phyloP scores from a whole-genome alignment of 2,888 invertebrate genomes.

The Aleiodes testaceus region DNA sequence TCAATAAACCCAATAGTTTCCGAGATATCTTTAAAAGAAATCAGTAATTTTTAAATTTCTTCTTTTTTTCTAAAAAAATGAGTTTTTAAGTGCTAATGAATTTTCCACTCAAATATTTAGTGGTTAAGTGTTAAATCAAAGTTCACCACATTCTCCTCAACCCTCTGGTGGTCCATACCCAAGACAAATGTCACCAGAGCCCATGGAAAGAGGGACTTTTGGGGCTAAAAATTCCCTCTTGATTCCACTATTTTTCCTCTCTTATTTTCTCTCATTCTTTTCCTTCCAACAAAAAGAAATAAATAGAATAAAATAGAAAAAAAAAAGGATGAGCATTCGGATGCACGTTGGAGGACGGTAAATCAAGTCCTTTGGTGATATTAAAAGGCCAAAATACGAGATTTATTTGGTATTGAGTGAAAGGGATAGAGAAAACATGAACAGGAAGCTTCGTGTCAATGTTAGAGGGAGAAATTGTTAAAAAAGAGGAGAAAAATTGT shows the following conservation, averaged over 20 bases:
- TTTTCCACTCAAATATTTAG: slow-evolving; percentile 56
- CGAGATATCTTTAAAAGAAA: no score
- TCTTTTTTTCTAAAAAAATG: no score
- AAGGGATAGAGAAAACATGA: slow-evolving; percentile 13
- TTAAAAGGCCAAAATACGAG: slow-evolving; percentile 72
- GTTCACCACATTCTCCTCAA: slow-evolving; percentile 39
- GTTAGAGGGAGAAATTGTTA: slow-evolving; percentile 6
- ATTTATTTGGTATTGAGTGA: slow-evolving; percentile 61
- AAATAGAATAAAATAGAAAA: neutral
- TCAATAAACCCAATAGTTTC: no score
- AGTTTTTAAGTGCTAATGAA: neutral
- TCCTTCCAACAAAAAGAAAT: slow-evolving; percentile 3
- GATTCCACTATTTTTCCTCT: slow-evolving; percentile 48
- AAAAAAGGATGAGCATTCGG: slow-evolving; percentile 45
- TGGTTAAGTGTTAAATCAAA: slow-evolving; percentile 56
- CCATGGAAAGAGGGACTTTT: slow-evolving; percentile 37
- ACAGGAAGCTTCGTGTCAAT: slow-evolving; percentile 22
- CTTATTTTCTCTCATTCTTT: slow-evolving; percentile 39
- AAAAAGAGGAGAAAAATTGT: neutral
- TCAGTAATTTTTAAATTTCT: no score
- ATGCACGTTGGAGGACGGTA: slow-evolving; percentile 68
- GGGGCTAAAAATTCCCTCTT: slow-evolving; percentile 46
- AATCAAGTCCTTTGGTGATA: slow-evolving; percentile 69
- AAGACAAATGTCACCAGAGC: slow-evolving; percentile 57
- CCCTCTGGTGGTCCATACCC: slow-evolving; percentile 46